Evolutionary conservation across 23 tunicate genomes (phyloP).

Genomic region (Trididemnum nubilum): DNA sequence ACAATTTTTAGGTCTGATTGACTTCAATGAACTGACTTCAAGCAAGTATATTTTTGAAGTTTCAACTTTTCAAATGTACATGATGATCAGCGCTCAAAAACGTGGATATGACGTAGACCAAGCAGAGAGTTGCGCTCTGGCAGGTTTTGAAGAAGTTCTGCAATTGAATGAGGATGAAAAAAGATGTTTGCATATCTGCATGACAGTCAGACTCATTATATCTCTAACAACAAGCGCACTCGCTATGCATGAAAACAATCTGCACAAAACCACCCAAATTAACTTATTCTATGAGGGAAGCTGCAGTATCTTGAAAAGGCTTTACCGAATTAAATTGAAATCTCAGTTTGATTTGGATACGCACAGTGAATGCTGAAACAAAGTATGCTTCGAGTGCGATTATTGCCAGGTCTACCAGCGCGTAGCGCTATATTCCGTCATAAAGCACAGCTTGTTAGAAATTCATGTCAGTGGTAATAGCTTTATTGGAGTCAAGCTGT

Average conservation of each 20-base stretch:
- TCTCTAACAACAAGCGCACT: not conserved
- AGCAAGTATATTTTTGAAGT: not conserved
- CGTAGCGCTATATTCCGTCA: no score
- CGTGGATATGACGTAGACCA: not conserved
- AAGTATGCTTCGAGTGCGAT: no score
- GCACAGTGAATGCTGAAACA: no score
- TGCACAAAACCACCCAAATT: not conserved
- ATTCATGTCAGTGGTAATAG: no score
- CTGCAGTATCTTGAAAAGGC: not conserved
- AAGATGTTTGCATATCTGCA: not conserved
- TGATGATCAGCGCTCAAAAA: not conserved
- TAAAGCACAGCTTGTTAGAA: no score
- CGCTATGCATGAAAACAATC: not conserved
- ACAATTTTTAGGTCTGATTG: not conserved
- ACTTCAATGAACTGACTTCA: not conserved
- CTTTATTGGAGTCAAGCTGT: no score
- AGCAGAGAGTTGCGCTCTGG: not conserved
- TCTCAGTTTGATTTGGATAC: no score
- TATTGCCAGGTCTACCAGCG: no score
- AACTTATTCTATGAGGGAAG: not conserved
- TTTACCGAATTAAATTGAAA: not conserved
- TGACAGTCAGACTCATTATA: not conserved
- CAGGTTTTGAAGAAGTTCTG: constrained; percentile 11
- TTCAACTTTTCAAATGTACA: not conserved
- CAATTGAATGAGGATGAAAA: not conserved